Evolutionary conservation across 1,140 invertebrate species (phyloP).

Genomic region (Drosophila pruinosa): DNA sequence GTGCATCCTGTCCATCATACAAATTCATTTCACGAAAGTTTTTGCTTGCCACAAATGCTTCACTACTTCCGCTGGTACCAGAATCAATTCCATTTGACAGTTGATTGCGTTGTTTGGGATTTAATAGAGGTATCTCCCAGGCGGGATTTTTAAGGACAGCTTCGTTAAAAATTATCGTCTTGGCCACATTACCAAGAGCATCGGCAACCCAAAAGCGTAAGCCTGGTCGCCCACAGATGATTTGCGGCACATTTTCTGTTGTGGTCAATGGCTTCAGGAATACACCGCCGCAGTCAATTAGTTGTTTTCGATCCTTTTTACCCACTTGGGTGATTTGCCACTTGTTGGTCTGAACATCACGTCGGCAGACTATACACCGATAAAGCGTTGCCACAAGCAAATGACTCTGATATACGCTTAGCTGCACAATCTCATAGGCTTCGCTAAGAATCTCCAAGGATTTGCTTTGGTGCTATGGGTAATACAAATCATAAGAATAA

Average conservation of each 20-base stretch:
- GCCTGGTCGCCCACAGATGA: constrained; percentile 88
- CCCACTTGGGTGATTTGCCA: constrained; percentile 91
- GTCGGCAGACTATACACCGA: constrained; percentile 90
- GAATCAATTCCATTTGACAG: background rate
- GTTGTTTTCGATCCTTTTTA: constrained; percentile 92
- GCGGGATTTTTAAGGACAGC: constrained; percentile 85
- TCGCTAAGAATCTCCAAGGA: constrained; percentile 93
- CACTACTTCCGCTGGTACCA: constrained; percentile 30
- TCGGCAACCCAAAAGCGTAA: constrained; percentile 92
- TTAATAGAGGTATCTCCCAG: constrained; percentile 87
- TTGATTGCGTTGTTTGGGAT: constrained; percentile 84
- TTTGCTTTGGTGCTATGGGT: constrained; percentile 90
- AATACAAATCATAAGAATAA: background rate
- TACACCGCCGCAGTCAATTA: constrained; percentile 71
- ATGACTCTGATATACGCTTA: constrained; percentile 90
- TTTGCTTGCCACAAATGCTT: constrained; percentile 79
- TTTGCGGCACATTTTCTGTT: constrained; percentile 28
- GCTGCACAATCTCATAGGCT: constrained; percentile 91
- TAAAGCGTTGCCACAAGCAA: constrained; percentile 92
- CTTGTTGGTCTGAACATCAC: constrained; percentile 82
- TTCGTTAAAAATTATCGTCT: constrained; percentile 93
- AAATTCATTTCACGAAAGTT: constrained; percentile 88
- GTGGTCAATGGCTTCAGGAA: constrained; percentile 44
- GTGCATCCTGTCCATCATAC: constrained; percentile 87
- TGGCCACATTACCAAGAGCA: constrained; percentile 89